Percentiles rank a stretch among this genome's conserved stretches.
These are phyloP conservation scores for Ascidia mentula DNA, from an alignment of 23 tunicate species.

Conservation along the genomic window DNA sequence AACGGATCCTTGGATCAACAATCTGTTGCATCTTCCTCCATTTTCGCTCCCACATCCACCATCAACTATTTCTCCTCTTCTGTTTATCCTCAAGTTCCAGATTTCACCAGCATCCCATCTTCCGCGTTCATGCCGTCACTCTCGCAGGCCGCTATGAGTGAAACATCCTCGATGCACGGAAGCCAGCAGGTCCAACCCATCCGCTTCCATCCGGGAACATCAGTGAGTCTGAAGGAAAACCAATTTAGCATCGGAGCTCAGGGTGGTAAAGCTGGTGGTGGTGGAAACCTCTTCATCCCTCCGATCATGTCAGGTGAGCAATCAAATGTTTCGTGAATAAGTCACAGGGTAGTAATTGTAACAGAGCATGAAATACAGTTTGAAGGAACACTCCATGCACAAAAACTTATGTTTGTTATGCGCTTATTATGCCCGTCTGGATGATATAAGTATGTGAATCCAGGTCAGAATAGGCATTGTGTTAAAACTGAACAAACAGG, in stretches of 20 bases:
- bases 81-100: slow-evolving; percentile 36
- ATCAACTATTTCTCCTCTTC: slow-evolving; percentile 33
- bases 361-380: too few relatives aligned
- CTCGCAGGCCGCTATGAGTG: slow-evolving; percentile 2
- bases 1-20: background rate
- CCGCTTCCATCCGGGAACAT: slow-evolving; percentile 52
- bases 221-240: slow-evolving; percentile 55
- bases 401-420: too few relatives aligned
- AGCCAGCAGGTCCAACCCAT: slow-evolving; percentile 17
- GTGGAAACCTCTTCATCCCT: slow-evolving; percentile 26
- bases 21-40: background rate
- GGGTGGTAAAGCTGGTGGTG: background rate
- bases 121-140: slow-evolving; percentile 10
- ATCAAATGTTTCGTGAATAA: too few relatives aligned
- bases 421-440: too few relatives aligned
- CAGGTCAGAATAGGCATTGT: too few relatives aligned
- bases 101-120: background rate
- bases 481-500: too few relatives aligned
- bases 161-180: background rate
- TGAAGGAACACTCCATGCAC: too few relatives aligned
- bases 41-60: slow-evolving; percentile 10
- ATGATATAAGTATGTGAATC: too few relatives aligned
- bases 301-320: slow-evolving; percentile 20
- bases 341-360: too few relatives aligned
- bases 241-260: slow-evolving; percentile 34